Evolutionary conservation across 2,888 invertebrate species (phyloP).

Genomic region (Caenorhabditis sulstoni): DNA sequence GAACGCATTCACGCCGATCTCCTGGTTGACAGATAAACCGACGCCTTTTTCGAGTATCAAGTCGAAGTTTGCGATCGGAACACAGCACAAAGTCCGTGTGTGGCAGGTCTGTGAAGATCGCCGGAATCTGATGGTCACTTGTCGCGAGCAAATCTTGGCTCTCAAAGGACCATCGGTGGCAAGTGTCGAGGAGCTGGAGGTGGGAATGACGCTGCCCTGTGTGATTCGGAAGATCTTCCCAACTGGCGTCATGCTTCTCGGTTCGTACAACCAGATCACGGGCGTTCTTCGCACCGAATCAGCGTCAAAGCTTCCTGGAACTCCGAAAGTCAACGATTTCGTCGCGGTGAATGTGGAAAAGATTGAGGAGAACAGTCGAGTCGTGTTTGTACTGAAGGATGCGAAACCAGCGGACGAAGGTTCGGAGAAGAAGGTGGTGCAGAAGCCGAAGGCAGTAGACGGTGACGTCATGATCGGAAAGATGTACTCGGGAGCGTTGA

Average conservation of each 20-base stretch:
- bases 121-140: slow-evolving; percentile 67
- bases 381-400: slow-evolving; percentile 45
- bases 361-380: slow-evolving; percentile 35
- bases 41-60: slow-evolving; percentile 19
- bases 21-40: slow-evolving; percentile 66
- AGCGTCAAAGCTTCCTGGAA: slow-evolving; percentile 18
- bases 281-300: slow-evolving; percentile 55
- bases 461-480: slow-evolving; percentile 41
- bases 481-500: slow-evolving; percentile 38
- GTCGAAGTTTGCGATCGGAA: slow-evolving; percentile 41
- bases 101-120: slow-evolving; percentile 64
- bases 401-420: not conserved
- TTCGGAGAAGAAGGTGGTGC: slow-evolving; percentile 34
- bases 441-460: slow-evolving; percentile 40
- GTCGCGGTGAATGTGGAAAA: slow-evolving; percentile 51
- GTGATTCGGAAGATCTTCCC: slow-evolving; percentile 63
- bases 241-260: slow-evolving; percentile 68
- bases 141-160: slow-evolving; percentile 64
- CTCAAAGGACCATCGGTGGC: slow-evolving; percentile 33
- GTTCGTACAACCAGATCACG: slow-evolving; percentile 66
- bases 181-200: slow-evolving; percentile 35
- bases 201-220: slow-evolving; percentile 47
- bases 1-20: slow-evolving; percentile 68
- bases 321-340: slow-evolving; percentile 39
- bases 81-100: slow-evolving; percentile 67